phyloP scores from a whole-genome alignment of 2,888 invertebrate species.

The Anticlea derivata region DNA sequence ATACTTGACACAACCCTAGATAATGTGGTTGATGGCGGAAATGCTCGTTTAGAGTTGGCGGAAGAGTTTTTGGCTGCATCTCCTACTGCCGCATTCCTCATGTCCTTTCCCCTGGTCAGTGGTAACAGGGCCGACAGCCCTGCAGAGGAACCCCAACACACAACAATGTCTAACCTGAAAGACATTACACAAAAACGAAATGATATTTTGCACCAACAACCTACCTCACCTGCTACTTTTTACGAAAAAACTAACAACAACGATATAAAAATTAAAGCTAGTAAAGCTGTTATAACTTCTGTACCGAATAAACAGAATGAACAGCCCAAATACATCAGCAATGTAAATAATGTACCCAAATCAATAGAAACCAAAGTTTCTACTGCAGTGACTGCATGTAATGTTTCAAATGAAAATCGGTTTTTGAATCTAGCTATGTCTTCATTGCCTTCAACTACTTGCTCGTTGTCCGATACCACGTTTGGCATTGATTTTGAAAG shows the following conservation, averaged over 20 bases:
- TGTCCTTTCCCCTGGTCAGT: conserved; percentile 89
- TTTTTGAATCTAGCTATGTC: conserved; percentile 71
- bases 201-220: conserved; percentile 47
- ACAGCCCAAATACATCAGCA: conserved; percentile 53
- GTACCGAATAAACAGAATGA: conserved; percentile 50
- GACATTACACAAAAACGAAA: conserved; percentile 48
- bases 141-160: conserved; percentile 62
- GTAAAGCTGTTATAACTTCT: conserved; percentile 37
- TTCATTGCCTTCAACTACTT: conserved; percentile 62
- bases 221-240: conserved; percentile 40
- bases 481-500: conserved; percentile 75
- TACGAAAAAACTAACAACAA: conserved; percentile 56
- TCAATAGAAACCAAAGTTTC: conserved; percentile 48
- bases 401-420: conserved; percentile 64
- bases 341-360: conserved; percentile 48
- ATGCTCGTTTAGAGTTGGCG: conserved; percentile 83
- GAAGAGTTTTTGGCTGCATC: conserved; percentile 83
- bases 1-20: conserved; percentile 71
- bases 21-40: conserved; percentile 75
- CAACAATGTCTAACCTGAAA: conserved; percentile 45
- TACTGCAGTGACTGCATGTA: conserved; percentile 42
- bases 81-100: conserved; percentile 90
- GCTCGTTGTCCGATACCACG: conserved; percentile 58
- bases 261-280: conserved; percentile 44
- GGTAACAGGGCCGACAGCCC: conserved; percentile 80